Conservation (phyloP, 2,113 vertebrate genomes). For the Pelecanoides urinatrix region DNA sequence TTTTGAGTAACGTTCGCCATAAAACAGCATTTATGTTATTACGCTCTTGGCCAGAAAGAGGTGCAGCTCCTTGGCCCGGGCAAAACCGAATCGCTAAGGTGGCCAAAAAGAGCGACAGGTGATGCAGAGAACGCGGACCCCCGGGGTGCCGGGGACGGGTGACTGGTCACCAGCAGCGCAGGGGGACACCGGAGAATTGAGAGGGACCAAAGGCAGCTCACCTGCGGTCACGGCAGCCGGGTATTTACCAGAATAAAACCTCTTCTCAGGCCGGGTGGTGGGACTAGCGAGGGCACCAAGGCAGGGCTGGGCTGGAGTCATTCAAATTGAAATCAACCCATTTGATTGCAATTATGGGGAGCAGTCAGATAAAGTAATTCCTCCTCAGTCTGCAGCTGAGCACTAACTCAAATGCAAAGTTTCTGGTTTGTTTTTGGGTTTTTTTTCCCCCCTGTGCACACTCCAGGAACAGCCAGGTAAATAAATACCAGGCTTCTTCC, state of each 20-base stretch:
- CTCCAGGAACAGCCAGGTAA: background rate
- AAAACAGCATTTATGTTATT: rapidly evolving
- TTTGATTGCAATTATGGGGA: background rate
- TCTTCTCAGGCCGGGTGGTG: background rate
- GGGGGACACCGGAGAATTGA: no score
- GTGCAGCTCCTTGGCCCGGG: background rate
- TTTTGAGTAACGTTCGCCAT: background rate
- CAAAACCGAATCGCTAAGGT: no score
- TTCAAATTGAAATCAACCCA: background rate
- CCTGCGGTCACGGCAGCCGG: rapidly evolving
- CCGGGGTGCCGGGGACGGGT: background rate
- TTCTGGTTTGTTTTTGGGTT: background rate
- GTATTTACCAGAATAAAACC: background rate
- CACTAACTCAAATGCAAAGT: background rate
- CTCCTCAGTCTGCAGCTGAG: background rate
- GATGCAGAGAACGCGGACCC: rapidly evolving
- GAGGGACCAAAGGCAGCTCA: background rate
- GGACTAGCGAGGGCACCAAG: rapidly evolving
- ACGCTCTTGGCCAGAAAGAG: background rate
- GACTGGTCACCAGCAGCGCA: no score
- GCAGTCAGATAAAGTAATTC: background rate
- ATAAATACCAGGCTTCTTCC: background rate
- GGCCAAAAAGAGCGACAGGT: background rate
- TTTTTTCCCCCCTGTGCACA: background rate
- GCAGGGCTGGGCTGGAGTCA: background rate